Evolutionary conservation across 2,113 vertebrate species (phyloP).

Genomic region (Halcyon malimbica): DNA sequence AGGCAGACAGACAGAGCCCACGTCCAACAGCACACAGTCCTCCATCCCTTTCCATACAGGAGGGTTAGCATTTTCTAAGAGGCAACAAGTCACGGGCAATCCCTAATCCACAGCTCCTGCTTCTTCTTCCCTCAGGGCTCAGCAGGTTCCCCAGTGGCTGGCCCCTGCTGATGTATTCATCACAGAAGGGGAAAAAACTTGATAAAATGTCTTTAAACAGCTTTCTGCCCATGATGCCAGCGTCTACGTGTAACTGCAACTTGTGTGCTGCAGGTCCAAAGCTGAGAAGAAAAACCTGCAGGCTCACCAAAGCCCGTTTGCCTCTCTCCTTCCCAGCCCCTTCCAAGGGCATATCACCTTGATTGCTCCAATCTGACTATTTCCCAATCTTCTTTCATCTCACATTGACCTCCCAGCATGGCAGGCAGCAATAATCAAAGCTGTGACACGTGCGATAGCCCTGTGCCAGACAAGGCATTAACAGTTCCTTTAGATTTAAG

Average conservation of each 20-base stretch:
- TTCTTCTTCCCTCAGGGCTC: not conserved
- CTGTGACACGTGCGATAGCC: constrained; percentile 31
- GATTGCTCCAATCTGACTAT: constrained; percentile 51
- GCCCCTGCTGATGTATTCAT: not conserved
- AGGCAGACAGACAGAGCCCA: not conserved
- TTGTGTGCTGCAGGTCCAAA: not conserved
- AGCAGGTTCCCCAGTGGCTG: not conserved
- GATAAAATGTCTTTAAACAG: not conserved
- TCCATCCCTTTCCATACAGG: too few relatives aligned
- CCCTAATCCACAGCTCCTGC: not conserved
- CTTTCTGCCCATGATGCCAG: not conserved
- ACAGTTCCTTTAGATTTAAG: constrained; percentile 40
- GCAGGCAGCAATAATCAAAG: constrained; percentile 53
- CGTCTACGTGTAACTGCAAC: constrained; percentile 1
- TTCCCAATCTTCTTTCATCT: constrained; percentile 41
- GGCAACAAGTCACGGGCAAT: not conserved
- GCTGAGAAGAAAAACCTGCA: not conserved
- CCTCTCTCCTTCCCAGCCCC: not conserved
- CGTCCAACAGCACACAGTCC: not conserved
- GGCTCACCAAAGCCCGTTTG: not conserved
- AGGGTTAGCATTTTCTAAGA: not conserved
- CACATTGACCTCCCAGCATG: constrained; percentile 49
- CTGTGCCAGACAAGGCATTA: constrained; percentile 45
- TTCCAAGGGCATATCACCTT: not conserved
- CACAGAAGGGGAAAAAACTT: not conserved